phyloP scores from a whole-genome alignment of 2,888 invertebrate species.

The Pinctada fucata region DNA sequence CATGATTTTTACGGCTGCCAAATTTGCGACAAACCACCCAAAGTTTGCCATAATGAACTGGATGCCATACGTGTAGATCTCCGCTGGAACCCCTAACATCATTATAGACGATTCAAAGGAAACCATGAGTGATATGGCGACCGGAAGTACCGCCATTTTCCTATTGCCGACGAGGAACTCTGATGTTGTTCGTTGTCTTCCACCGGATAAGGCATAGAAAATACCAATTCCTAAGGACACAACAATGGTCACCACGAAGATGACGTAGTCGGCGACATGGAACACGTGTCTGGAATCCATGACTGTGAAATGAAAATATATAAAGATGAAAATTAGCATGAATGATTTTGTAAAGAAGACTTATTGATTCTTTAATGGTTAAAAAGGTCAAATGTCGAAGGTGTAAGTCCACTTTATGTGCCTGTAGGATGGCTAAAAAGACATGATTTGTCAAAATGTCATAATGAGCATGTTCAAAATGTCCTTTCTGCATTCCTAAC shows the following conservation, averaged over 20 bases:
- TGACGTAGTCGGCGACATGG: conserved; percentile 31
- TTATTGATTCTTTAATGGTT: too few relatives aligned
- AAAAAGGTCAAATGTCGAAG: too few relatives aligned
- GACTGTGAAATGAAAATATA: background rate
- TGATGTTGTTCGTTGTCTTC: conserved; percentile 32
- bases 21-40: conserved; percentile 45
- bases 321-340: too few relatives aligned
- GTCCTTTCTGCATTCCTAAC: too few relatives aligned
- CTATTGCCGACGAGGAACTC: conserved; percentile 40
- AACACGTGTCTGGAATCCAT: conserved; percentile 7
- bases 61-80: conserved; percentile 56
- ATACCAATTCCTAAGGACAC: conserved; percentile 38
- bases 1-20: conserved; percentile 47
- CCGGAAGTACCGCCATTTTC: conserved; percentile 35
- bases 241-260: conserved; percentile 29
- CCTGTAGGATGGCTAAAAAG: too few relatives aligned
- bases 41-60: conserved; percentile 40
- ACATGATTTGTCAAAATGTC: too few relatives aligned
- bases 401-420: too few relatives aligned
- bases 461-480: too few relatives aligned
- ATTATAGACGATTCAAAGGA: conserved; percentile 64
- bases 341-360: too few relatives aligned
- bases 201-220: conserved; percentile 37
- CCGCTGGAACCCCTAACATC: conserved; percentile 61
- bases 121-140: conserved; percentile 45